A percentile compares a stretch with the other conserved stretches of the same genome.
Conservation (phyloP, 2,113 vertebrate genomes). For the Columbina picui region DNA sequence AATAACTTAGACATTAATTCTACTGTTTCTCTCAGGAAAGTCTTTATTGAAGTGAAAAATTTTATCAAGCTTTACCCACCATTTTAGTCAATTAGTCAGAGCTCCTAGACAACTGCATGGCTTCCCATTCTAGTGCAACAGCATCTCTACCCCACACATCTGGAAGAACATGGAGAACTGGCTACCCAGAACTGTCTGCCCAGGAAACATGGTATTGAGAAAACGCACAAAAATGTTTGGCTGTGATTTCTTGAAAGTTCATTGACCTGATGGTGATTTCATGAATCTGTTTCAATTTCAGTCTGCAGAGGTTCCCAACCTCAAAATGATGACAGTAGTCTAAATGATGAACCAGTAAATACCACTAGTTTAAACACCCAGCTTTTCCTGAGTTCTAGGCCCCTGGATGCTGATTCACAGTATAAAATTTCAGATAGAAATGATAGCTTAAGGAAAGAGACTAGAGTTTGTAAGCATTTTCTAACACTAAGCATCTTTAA, state of each 20-base stretch:
- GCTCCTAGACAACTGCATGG: rapidly evolving
- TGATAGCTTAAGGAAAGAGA: not conserved
- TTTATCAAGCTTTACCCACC: not conserved
- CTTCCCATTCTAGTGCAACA: not conserved
- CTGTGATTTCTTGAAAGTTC: not conserved
- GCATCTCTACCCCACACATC: rapidly evolving
- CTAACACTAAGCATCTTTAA: not conserved
- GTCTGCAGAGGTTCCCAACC: not conserved
- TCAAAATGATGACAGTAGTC: not conserved
- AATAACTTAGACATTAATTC: not conserved
- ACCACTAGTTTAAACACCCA: not conserved
- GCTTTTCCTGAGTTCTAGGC: not conserved
- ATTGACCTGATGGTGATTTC: not conserved
- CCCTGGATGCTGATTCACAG: not conserved
- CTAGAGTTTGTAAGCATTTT: not conserved
- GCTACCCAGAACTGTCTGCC: not conserved
- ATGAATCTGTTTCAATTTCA: not conserved
- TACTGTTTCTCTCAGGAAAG: not conserved
- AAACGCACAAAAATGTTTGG: rapidly evolving
- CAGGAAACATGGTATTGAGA: not conserved
- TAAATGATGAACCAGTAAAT: not conserved
- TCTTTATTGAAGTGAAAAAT: not conserved
- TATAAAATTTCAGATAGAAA: not conserved
- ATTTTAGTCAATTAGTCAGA: not conserved
- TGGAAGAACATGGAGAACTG: not conserved